phyloP scores from a whole-genome alignment of 2,888 invertebrate genomes.

The Macrophya alboannulata region DNA sequence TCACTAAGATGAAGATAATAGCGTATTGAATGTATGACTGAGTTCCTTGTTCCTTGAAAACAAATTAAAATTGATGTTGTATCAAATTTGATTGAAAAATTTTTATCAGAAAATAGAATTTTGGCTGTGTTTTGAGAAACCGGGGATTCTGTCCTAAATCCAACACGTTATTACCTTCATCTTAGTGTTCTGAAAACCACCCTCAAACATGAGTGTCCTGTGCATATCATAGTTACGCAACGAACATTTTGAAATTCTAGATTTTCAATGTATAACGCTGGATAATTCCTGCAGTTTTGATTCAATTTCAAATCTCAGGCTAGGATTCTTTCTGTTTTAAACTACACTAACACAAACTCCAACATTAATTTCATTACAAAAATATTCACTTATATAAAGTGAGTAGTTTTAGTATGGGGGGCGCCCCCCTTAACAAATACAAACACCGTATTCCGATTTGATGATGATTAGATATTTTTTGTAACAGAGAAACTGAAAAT shows the following conservation, averaged over 20 bases:
- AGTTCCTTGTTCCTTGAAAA: too few species aligned
- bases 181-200: too few species aligned
- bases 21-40: too few species aligned
- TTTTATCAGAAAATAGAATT: too few species aligned
- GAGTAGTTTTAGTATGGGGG: neutral
- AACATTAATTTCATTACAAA: neutral
- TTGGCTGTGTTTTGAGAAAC: too few species aligned
- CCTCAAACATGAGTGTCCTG: neutral
- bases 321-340: neutral
- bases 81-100: too few species aligned
- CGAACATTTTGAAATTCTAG: neutral
- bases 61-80: too few species aligned
- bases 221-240: neutral
- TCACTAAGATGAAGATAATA: too few species aligned
- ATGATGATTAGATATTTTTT: slow-evolving; percentile 54
- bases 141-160: too few species aligned
- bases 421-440: neutral
- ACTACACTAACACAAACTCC: neutral
- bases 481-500: slow-evolving; percentile 69
- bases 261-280: neutral
- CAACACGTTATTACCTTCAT: too few species aligned
- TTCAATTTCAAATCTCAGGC: neutral
- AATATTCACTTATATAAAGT: neutral
- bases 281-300: neutral
- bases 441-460: neutral